A percentile compares a stretch with the other conserved stretches of the same genome.
These are phyloP conservation scores for Bacillus rossius DNA, from an alignment of 1,140 invertebrate species.

Conservation along the genomic window DNA sequence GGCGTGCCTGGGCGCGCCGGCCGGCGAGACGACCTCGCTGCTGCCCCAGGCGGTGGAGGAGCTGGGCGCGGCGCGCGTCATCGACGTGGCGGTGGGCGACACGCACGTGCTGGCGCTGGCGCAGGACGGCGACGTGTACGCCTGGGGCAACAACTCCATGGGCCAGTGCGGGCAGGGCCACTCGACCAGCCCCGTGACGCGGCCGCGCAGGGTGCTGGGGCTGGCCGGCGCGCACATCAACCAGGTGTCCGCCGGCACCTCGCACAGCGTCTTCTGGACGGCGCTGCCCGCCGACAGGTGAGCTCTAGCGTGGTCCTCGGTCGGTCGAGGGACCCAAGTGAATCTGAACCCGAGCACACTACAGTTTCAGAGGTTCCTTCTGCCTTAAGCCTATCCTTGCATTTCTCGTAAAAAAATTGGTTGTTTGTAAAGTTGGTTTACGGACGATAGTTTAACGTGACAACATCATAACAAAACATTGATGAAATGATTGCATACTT, in stretches of 20 bases:
- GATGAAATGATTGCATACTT: too few species aligned
- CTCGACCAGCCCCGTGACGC: constrained; percentile 53
- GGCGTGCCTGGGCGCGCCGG: constrained; percentile 50
- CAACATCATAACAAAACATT: too few species aligned
- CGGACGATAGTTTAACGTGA: too few species aligned
- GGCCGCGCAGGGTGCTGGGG: constrained; percentile 55
- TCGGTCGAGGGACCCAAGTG: too few species aligned
- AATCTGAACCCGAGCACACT: too few species aligned
- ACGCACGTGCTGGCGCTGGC: constrained; percentile 56
- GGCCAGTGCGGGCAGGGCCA: constrained; percentile 67
- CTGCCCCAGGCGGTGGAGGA: constrained; percentile 45
- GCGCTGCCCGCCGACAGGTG: constrained; percentile 40
- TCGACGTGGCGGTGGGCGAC: constrained; percentile 50
- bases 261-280: constrained; percentile 65
- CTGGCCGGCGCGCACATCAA: constrained; percentile 53
- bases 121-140: constrained; percentile 46
- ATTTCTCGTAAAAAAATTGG: too few species aligned
- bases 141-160: constrained; percentile 66
- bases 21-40: constrained; percentile 49
- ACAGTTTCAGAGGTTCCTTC: too few species aligned
- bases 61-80: constrained; percentile 34
- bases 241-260: constrained; percentile 62
- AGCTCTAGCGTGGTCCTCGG: neutral
- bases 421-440: too few species aligned
- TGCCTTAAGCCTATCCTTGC: too few species aligned